A percentile compares a stretch with the other conserved stretches of the same genome.
phyloP scores from a whole-genome alignment of 2,888 invertebrate species.

The Plebejus melissa region DNA sequence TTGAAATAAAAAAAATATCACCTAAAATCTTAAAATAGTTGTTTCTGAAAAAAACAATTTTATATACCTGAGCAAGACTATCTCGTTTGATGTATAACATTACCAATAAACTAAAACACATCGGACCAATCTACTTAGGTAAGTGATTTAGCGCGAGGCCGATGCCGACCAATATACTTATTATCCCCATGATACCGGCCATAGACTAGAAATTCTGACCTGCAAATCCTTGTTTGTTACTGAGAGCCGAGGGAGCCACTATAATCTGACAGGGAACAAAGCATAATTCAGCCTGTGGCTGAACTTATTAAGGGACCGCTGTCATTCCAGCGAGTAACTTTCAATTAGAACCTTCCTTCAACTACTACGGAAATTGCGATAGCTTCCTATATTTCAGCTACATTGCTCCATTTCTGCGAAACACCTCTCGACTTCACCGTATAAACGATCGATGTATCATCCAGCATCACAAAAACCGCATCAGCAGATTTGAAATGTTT shows the following conservation, averaged over 20 bases:
- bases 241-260: conserved; percentile 49
- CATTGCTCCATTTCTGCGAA: conserved; percentile 27
- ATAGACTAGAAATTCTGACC: conserved; percentile 43
- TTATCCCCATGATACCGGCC: conserved; percentile 41
- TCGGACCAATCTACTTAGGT: background rate
- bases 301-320: conserved; percentile 55
- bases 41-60: too few relatives aligned
- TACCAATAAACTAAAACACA: background rate
- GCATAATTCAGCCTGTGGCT: conserved; percentile 47
- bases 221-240: conserved; percentile 50
- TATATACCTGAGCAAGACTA: too few relatives aligned
- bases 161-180: conserved; percentile 35
- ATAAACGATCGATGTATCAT: conserved; percentile 11
- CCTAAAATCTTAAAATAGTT: too few relatives aligned
- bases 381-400: background rate
- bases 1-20: too few relatives aligned
- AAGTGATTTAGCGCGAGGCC: background rate
- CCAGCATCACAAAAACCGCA: background rate
- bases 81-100: background rate
- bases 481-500: conserved; percentile 6
- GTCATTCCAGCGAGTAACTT: conserved; percentile 54
- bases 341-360: conserved; percentile 50
- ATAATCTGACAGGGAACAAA: conserved; percentile 59
- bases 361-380: conserved; percentile 33
- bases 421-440: too few relatives aligned